Evolutionary conservation across 2,797 vertebrate species (phyloP), one percentile per base, ranked within the genome.

Genomic region (Lacerta viridis): DNA sequence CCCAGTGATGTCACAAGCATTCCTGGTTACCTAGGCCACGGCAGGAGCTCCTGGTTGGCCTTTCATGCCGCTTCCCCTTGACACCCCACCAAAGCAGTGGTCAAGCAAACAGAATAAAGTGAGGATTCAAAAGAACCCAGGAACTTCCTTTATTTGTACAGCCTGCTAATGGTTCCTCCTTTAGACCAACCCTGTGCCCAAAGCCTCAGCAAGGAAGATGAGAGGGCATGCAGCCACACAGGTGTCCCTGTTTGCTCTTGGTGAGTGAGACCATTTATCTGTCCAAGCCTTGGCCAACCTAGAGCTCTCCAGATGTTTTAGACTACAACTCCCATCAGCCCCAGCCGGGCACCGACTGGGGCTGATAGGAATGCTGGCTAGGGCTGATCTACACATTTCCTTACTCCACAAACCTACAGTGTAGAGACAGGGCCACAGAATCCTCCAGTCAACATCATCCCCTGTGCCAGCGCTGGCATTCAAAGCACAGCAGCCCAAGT

Each of bases 181-280:
- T 41, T 68, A 33, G 18, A 10, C 10, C 72, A 46, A 20, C 69
- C 43, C 8, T 61, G 87, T 36, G n/a, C 61, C n/a, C 0, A 75
- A 43, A 59, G 13, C 11, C 10, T 64, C 55, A 13, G 17, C 55
- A 69, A 72, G 27, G 2, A 15, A 2, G 1, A 92, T 15, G 36
- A 11, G 2, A 90, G 87, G 92, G 89, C 1, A 0, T 18, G 29
- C 17, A 75, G 77, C 69, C 36, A 88, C 0, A 1, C 17, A 78
- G 89, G 36, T 10, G 81, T 88, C 15, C 61, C 87, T 94, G 72
- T 7, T 93, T 81, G 83, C 90, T 86, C 87, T 64, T 15, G 92
- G 95, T 96, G 87, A 96, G 95, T 93, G 87, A 41, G 43, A 88
- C 64, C 33, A 25, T 61, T 77, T 18, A 10, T 0, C 13, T 5